These are phyloP conservation scores for Tipula unca DNA, from an alignment of 2,888 invertebrate species.

Conservation along the genomic window DNA sequence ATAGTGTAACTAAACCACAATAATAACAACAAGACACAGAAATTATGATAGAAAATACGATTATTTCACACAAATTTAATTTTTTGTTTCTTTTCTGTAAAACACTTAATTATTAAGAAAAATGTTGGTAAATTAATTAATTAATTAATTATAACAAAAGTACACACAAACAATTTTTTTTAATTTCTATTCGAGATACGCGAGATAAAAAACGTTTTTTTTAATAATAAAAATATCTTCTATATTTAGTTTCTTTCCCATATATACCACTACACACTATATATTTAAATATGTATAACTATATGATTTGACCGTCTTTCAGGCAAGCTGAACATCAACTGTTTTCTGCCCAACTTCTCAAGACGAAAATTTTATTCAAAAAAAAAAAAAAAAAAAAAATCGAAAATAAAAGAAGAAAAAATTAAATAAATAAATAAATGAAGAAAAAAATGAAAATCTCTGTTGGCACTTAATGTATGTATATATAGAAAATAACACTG, in stretches of 20 bases:
- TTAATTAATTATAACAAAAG: neutral
- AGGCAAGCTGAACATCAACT: slow-evolving; percentile 14
- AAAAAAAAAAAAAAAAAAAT: neutral
- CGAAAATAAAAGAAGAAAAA: neutral
- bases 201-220: neutral
- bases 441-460: slow-evolving; percentile 1
- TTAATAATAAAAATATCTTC: neutral
- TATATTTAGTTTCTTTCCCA: neutral
- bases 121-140: neutral
- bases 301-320: neutral
- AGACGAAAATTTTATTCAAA: neutral
- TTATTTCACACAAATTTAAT: neutral
- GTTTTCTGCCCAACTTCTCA: slow-evolving; percentile 2
- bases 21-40: neutral
- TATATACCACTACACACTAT: neutral
- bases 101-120: neutral
- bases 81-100: neutral
- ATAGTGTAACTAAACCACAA: neutral
- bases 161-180: neutral
- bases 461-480: neutral
- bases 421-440: slow-evolving; percentile 8
- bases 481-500: neutral
- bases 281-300: too few species aligned
- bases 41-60: neutral
- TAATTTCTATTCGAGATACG: neutral